Conservation (phyloP, 2,797 vertebrate genomes). For the Sylvilagus floridanus region DNA sequence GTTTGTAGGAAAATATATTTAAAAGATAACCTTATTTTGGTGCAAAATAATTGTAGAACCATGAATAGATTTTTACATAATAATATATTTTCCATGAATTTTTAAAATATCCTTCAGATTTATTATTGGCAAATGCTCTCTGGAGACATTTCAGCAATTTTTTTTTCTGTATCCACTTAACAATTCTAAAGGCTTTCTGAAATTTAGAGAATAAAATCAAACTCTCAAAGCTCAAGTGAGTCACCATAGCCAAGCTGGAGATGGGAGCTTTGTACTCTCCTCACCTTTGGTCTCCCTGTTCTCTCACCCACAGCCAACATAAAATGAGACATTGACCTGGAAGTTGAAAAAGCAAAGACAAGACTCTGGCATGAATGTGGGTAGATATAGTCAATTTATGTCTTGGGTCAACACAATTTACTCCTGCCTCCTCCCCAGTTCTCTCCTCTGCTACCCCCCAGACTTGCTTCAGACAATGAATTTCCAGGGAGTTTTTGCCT, state of each 20-base stretch:
- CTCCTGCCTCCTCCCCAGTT: not conserved
- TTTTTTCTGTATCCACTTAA: not conserved
- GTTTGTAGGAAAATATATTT: too few relatives aligned
- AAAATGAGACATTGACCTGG: constrained; percentile 24
- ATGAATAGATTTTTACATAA: too few relatives aligned
- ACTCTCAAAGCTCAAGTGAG: not conserved
- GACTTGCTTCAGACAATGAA: constrained; percentile 82
- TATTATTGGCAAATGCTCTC: not conserved
- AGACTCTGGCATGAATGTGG: constrained; percentile 20
- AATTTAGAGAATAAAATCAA: not conserved
- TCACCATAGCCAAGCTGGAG: not conserved
- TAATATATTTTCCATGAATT: too few relatives aligned
- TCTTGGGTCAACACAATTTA: constrained; percentile 71
- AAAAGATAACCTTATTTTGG: too few relatives aligned
- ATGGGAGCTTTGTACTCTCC: not conserved
- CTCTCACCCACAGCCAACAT: not conserved
- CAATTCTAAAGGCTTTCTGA: not conserved
- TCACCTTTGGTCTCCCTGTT: not conserved
- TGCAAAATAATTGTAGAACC: too few relatives aligned
- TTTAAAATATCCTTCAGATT: not conserved
- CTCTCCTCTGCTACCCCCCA: not conserved
- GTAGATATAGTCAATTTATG: constrained; percentile 5
- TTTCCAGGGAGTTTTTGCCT: constrained; percentile 90
- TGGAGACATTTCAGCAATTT: not conserved
- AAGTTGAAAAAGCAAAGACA: not conserved